phyloP scores from a whole-genome alignment of 1,140 invertebrate species.

The Doryteuthis pealeii region DNA sequence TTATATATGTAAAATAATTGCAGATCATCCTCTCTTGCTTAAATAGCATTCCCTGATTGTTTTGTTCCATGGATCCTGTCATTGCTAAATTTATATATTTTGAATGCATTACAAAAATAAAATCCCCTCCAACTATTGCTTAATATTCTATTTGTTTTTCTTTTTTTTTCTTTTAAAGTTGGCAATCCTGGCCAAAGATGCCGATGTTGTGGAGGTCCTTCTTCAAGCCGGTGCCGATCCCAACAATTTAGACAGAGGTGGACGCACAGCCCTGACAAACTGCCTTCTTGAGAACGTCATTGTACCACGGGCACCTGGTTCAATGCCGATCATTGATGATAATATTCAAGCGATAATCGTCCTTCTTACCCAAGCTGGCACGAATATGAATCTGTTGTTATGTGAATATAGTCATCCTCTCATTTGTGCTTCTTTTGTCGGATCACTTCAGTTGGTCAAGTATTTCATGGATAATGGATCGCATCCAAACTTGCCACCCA shows the following conservation, averaged over 20 bases:
- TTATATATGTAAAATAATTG: too few species aligned
- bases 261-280: constrained; percentile 33
- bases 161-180: constrained; percentile 20
- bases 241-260: constrained; percentile 24
- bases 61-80: too few species aligned
- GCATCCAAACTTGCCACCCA: constrained; percentile 18
- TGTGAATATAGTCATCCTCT: constrained; percentile 35
- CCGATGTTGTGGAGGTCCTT: constrained; percentile 28
- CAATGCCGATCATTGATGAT: constrained; percentile 18
- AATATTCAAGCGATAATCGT: constrained; percentile 28
- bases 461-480: constrained; percentile 35
- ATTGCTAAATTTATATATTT: too few species aligned
- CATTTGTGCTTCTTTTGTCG: constrained; percentile 24
- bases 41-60: too few species aligned
- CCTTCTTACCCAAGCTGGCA: constrained; percentile 31
- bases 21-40: too few species aligned
- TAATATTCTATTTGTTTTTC: too few species aligned
- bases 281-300: constrained; percentile 27
- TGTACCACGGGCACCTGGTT: neutral
- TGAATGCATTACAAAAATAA: too few species aligned
- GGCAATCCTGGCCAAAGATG: constrained; percentile 27
- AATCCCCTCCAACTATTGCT: too few species aligned
- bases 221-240: constrained; percentile 26
- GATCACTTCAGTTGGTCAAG: constrained; percentile 18
- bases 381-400: constrained; percentile 24